These are phyloP conservation scores for Chloroclysta siterata DNA, from an alignment of 2,888 invertebrate genomes.

Conservation along the genomic window DNA sequence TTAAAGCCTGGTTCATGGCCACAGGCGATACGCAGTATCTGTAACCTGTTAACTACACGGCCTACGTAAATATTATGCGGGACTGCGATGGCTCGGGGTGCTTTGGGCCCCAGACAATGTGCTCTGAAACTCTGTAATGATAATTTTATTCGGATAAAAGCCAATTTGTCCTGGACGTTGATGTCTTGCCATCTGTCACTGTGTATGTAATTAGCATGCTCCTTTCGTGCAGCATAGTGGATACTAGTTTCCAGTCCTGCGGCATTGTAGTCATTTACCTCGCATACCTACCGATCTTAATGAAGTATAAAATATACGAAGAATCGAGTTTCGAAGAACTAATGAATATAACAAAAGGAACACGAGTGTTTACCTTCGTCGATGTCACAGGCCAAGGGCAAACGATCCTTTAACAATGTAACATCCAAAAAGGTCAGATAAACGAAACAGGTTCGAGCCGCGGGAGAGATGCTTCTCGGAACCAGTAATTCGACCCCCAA, in stretches of 20 bases:
- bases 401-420: constrained; percentile 38
- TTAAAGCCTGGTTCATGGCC: constrained; percentile 81
- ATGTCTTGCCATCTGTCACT: constrained; percentile 43
- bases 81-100: constrained; percentile 58
- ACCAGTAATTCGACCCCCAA: constrained; percentile 78
- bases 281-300: constrained; percentile 21
- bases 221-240: constrained; percentile 17
- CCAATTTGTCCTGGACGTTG: constrained; percentile 40
- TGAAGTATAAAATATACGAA: neutral
- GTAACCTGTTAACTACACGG: constrained; percentile 63
- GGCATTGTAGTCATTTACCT: constrained; percentile 13
- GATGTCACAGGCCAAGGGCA: constrained; percentile 44
- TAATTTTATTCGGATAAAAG: constrained; percentile 44
- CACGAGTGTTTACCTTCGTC: constrained; percentile 27
- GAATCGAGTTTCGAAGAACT: constrained; percentile 25
- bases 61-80: constrained; percentile 67
- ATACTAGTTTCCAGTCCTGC: constrained; percentile 14
- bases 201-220: constrained; percentile 35
- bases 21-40: constrained; percentile 78
- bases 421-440: constrained; percentile 55
- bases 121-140: constrained; percentile 34
- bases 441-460: constrained; percentile 55
- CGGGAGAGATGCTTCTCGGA: constrained; percentile 57
- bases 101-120: constrained; percentile 41
- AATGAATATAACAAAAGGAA: constrained; percentile 34